A percentile compares a stretch with the other conserved stretches of the same genome.
Evolutionary conservation across 2,113 vertebrate species (phyloP).

Genomic region (Scortum barcoo): DNA sequence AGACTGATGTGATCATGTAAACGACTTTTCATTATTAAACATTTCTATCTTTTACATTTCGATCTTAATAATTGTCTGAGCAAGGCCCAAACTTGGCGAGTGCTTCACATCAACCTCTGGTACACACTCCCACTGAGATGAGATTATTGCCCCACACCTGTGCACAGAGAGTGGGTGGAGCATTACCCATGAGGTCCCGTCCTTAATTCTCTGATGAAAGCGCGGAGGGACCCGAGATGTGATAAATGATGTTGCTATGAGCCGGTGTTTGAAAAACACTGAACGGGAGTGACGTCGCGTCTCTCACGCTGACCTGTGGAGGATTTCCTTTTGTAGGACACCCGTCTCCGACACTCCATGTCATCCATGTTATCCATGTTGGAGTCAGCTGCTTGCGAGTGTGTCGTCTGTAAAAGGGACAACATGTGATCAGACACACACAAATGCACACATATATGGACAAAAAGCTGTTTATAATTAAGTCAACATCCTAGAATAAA

Average conservation of each 20-base stretch:
- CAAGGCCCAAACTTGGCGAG: too few species aligned
- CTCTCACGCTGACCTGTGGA: slow-evolving; percentile 86
- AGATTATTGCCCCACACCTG: background rate
- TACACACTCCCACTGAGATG: background rate
- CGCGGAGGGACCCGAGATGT: background rate
- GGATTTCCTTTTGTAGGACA: slow-evolving; percentile 89
- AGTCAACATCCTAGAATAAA: background rate
- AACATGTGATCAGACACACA: background rate
- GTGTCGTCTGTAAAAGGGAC: slow-evolving; percentile 57
- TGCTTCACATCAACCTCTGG: background rate
- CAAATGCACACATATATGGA: background rate
- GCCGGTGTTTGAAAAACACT: background rate
- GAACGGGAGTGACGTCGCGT: background rate
- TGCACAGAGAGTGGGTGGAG: background rate
- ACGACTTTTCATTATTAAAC: too few species aligned
- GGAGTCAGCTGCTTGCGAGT: slow-evolving; percentile 75
- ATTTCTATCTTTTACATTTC: too few species aligned
- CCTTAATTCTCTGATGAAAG: background rate
- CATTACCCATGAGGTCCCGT: background rate
- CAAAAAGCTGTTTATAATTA: background rate
- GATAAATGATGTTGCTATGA: background rate
- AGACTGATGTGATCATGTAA: background rate
- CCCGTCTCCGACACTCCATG: slow-evolving; percentile 85
- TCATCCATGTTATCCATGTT: slow-evolving; percentile 87
- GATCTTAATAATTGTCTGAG: background rate